Base-by-base conservation (phyloP, 2,797 vertebrate genomes). In the Acridotheres tristis region DNA sequence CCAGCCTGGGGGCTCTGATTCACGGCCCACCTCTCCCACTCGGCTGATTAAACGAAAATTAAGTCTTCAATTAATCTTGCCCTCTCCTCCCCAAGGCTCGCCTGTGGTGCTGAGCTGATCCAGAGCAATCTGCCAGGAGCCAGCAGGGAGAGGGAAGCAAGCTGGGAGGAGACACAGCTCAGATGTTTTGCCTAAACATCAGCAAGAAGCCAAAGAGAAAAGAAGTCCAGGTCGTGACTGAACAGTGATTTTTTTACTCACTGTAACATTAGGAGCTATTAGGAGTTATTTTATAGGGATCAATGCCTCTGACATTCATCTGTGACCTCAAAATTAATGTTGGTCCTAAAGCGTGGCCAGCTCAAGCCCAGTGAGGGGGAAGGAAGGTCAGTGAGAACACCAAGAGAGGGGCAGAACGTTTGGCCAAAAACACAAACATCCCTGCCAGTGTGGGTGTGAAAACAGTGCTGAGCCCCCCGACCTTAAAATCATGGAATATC, bases 401-500 rank as follows among this genome's bases (percentile, higher is more conserved):
- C 16, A 1, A 12, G 13, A 38, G 45, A 30, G 18, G 45, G 57
- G 25, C 57, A 40, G 63, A 18, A 54, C 34, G 22, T 51, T 2
- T 42, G 73, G 65, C 69, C 38, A 68, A 38, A 22, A n/a, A 15
- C 6, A 16, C 55, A 19, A 61, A 16, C 4, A 2, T 8, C 12
- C 0, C 20, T 5, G 13, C 16, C n/a, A 6, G 42, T 0, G 6
- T 25, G 47, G 17, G 54, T 9, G 61, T 12, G 25, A 18, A 34
- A 27, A 11, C 0, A 30, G 29, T 25, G 36, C 71, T 38, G 40
- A 45, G 3, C 26, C 23, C 13, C 42, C 22, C 7, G 36, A 10
- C 3, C 59, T 5, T 5, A 20, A 11, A 23, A 3, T 1, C n/a
- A 3, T 0, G 3, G 48, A 19, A 0, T 1, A 4, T 13, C 42